Base-by-base conservation (phyloP, 2,888 invertebrate genomes). In the Drosophila kambysellisi region DNA sequence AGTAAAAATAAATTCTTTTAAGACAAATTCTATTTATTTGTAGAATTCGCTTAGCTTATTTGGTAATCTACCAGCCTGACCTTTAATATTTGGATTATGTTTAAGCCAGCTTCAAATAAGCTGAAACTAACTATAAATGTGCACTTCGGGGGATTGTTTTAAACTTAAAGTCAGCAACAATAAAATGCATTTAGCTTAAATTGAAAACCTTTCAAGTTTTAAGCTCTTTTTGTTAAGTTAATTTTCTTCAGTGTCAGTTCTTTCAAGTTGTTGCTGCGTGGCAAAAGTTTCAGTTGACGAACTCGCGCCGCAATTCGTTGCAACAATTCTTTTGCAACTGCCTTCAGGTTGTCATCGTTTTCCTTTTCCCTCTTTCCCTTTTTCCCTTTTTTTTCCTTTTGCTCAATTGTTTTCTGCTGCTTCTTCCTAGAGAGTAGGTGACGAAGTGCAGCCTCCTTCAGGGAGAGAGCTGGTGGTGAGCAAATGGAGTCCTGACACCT, bases 271-370 rank as follows among this genome's bases (percentile, higher is more conserved):
- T n/a, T 43, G 35, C 17, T 46, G 15, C 29, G 56, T 41, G 60
- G 61, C 41, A 70, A 74, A 82, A 84, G 75, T 85, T 86, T 81
- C 70, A 71, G 83, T 74, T 81, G 74, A 75, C 74, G 84, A 76
- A 72, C 61, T 51, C 62, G 62, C 73, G 67, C 54, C 64, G 35
- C 39, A 63, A 74, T 74, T 64, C 69, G 56, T 76, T 76, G 76
- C 83, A 76, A 83, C 87, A 89, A 77, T 79, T 76, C 74, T 68
- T 54, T 52, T 20, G 43, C 62, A 5, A 41, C 62, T 48, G 69
- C 74, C 52, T 74, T 43, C 62, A 57, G 64, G 46, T 39, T 61
- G 52, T 59, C 46, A 29, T 57, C 51, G 61, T 63, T 57, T 51
- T 39, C 15, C 35, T 43, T 70, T 50, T 46, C 32, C 17, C 54